Evolutionary conservation across 1,140 invertebrate species (phyloP).

Genomic region (Probaryconus sp.): DNA sequence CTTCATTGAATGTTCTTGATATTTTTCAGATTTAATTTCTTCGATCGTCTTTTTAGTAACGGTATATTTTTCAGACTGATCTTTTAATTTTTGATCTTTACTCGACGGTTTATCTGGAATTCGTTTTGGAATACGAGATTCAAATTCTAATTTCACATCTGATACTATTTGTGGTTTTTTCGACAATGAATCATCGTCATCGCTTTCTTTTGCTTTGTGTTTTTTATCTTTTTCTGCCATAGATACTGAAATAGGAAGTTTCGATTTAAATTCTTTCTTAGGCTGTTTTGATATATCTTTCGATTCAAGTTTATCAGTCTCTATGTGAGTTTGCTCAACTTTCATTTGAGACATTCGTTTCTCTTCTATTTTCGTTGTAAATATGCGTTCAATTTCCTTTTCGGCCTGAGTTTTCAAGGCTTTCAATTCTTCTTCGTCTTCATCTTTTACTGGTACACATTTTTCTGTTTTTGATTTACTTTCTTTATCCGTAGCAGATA

Average conservation of each 20-base stretch:
- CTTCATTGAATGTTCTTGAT: slow-evolving; percentile 62
- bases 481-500: too few relatives aligned
- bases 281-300: slow-evolving; percentile 10
- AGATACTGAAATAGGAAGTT: slow-evolving; percentile 67
- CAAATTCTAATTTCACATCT: slow-evolving; percentile 64
- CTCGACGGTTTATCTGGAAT: slow-evolving; percentile 42
- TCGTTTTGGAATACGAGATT: slow-evolving; percentile 70
- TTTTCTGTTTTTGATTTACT: slow-evolving; percentile 2
- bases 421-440: slow-evolving; percentile 50
- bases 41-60: slow-evolving; percentile 67
- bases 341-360: slow-evolving; percentile 46
- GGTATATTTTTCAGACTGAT: slow-evolving; percentile 48
- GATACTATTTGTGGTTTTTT: slow-evolving; percentile 22
- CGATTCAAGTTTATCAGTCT: slow-evolving; percentile 32
- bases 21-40: slow-evolving; percentile 65
- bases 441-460: not conserved
- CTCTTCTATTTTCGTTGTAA: slow-evolving; percentile 56
- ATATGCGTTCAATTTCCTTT: slow-evolving; percentile 55
- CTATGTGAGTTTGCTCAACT: slow-evolving; percentile 18
- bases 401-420: slow-evolving; percentile 54
- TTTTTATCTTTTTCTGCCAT: slow-evolving; percentile 68
- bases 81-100: slow-evolving; percentile 22
- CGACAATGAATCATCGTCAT: slow-evolving; percentile 23
- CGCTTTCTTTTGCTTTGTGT: slow-evolving; percentile 45
- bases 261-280: slow-evolving; percentile 68